phyloP scores from a whole-genome alignment of 2,113 vertebrate species.

The Brienomyrus brachyistius region DNA sequence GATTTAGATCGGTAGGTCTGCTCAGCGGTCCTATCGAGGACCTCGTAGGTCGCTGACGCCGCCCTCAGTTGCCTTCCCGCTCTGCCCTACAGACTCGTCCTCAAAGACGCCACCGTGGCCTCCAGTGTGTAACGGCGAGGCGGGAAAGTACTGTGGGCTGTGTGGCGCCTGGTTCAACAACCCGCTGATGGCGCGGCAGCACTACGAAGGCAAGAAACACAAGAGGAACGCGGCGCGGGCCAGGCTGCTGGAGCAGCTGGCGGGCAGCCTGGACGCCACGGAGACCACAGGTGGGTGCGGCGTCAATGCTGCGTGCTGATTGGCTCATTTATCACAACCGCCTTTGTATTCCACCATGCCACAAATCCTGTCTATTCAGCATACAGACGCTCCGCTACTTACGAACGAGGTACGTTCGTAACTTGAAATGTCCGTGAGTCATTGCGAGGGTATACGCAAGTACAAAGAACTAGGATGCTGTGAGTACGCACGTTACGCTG shows the following conservation, averaged over 20 bases:
- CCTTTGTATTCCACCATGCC: neutral
- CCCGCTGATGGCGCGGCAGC: conserved; percentile 74
- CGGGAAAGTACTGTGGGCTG: conserved; percentile 67
- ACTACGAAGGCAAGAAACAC: conserved; percentile 74
- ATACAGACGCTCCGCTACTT: neutral
- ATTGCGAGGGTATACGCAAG: too few species aligned
- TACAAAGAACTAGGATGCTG: too few species aligned
- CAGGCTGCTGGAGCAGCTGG: conserved; percentile 65
- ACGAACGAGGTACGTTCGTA: too few species aligned
- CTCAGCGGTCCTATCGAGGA: neutral
- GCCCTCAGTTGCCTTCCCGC: neutral
- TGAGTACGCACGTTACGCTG: too few species aligned
- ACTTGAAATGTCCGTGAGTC: too few species aligned
- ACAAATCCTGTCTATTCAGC: neutral
- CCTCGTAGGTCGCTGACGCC: neutral
- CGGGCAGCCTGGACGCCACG: conserved; percentile 63
- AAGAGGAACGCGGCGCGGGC: conserved; percentile 67
- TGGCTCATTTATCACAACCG: neutral
- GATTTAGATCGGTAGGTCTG: neutral
- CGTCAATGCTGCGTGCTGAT: neutral
- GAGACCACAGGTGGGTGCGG: conserved; percentile 59
- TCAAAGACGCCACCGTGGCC: conserved; percentile 50
- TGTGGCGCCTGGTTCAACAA: conserved; percentile 76
- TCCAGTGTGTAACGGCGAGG: conserved; percentile 54
- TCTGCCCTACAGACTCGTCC: conserved; percentile 51